Evolutionary conservation across 30 jellyfish, hydroid and myxozoan species (phyloP).

Genomic region (Turritopsis rubra): DNA sequence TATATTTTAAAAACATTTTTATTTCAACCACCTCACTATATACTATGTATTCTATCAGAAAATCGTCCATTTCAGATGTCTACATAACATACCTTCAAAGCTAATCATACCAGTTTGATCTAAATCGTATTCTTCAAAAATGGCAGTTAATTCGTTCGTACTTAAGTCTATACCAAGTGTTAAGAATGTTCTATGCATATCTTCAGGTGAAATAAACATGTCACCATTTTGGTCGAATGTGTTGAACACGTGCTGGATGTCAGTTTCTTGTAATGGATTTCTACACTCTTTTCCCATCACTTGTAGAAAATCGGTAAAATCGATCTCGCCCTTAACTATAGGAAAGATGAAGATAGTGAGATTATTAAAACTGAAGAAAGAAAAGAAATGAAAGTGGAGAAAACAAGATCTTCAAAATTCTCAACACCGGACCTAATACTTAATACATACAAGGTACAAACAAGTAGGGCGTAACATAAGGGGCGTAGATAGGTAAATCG

Average conservation of each 20-base stretch:
- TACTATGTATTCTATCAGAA: too few relatives aligned
- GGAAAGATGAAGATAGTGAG: not conserved
- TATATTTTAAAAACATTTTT: too few relatives aligned
- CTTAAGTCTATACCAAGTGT: constrained; percentile 19
- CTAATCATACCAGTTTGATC: constrained; percentile 4
- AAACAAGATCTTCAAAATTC: too few relatives aligned
- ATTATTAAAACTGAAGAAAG: too few relatives aligned
- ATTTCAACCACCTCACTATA: too few relatives aligned
- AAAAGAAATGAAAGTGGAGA: too few relatives aligned
- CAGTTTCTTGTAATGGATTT: constrained; percentile 21
- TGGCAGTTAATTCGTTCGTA: not conserved
- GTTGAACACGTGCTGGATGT: constrained; percentile 9
- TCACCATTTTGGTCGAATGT: constrained; percentile 12
- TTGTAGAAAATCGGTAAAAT: not conserved
- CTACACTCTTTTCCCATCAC: not conserved
- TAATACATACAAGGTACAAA: too few relatives aligned
- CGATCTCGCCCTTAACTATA: constrained; percentile 4
- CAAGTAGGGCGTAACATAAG: too few relatives aligned
- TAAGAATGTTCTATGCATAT: constrained; percentile 19
- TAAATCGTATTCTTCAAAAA: constrained; percentile 8
- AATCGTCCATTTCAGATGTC: too few relatives aligned
- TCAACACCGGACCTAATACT: too few relatives aligned
- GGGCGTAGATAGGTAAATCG: too few relatives aligned
- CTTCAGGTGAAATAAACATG: constrained; percentile 18
- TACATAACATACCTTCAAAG: constrained; percentile 7